Percentiles rank a stretch among this genome's conserved stretches.
Evolutionary conservation across 2,888 invertebrate species (phyloP).

Genomic region (Hetaerina titia): DNA sequence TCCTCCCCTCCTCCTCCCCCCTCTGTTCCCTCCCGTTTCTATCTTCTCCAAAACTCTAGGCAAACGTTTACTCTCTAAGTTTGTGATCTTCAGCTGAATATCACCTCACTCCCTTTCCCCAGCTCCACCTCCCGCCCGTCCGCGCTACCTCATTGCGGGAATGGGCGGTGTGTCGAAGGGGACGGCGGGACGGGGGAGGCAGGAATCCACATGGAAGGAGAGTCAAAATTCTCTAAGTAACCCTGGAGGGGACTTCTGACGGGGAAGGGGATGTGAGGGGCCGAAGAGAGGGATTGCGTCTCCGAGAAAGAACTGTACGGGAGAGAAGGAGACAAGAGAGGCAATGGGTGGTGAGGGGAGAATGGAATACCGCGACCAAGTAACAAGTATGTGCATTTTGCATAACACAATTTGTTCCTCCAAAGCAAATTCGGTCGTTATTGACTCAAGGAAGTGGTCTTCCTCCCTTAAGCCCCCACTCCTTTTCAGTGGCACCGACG

Average conservation of each 20-base stretch:
- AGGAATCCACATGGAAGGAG: not conserved
- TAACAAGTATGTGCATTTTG: conserved; percentile 66
- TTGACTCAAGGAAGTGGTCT: conserved; percentile 54
- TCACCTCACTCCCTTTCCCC: not conserved
- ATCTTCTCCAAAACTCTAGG: conserved; percentile 9
- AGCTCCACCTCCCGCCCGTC: not conserved
- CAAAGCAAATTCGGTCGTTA: conserved; percentile 58
- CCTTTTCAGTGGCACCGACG: not conserved
- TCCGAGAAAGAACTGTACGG: not conserved
- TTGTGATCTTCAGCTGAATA: conserved; percentile 60
- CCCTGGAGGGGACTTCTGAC: not conserved
- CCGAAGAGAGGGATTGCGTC: not conserved
- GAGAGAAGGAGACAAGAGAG: not conserved
- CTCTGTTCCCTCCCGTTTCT: not conserved
- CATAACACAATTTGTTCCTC: conserved; percentile 65
- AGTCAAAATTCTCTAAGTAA: not conserved
- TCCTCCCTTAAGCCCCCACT: not conserved
- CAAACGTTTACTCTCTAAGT: conserved; percentile 62
- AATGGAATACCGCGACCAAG: conserved; percentile 29
- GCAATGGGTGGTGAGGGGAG: not conserved
- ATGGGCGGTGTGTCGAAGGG: no score
- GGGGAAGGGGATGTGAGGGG: no score
- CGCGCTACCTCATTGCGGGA: not conserved
- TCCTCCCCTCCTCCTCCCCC: not conserved
- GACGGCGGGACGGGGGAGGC: not conserved